Conservation (phyloP, 2,113 vertebrate genomes). For the Perccottus glenii region DNA sequence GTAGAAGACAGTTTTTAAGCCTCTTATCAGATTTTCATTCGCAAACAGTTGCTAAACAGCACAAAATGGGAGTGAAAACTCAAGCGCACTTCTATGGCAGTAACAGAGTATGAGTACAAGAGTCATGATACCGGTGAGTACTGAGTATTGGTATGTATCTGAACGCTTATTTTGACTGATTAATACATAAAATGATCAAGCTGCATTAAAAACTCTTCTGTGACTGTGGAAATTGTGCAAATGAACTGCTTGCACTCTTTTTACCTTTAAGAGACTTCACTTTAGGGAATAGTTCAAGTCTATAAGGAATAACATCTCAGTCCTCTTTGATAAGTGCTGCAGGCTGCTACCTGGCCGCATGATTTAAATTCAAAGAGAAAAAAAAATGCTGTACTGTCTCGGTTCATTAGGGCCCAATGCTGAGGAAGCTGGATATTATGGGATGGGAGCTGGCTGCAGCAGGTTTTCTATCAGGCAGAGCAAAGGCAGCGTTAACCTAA, state of each 20-base stretch:
- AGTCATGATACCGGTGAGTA: too few species aligned
- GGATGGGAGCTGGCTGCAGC: slow-evolving; percentile 22
- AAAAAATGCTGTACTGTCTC: slow-evolving; percentile 23
- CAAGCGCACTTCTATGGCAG: too few species aligned
- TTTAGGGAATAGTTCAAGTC: slow-evolving; percentile 23
- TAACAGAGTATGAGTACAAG: too few species aligned
- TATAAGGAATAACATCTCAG: slow-evolving; percentile 18
- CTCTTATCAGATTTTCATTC: too few species aligned
- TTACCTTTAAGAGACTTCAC: slow-evolving; percentile 30
- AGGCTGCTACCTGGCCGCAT: slow-evolving; percentile 42
- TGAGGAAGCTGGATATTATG: slow-evolving; percentile 42
- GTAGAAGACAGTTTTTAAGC: too few species aligned
- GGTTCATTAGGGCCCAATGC: slow-evolving; percentile 55
- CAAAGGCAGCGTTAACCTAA: slow-evolving; percentile 24
- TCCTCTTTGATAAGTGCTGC: slow-evolving; percentile 57
- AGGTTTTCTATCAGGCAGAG: slow-evolving; percentile 28
- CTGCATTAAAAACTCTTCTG: slow-evolving; percentile 21
- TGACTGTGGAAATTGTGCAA: slow-evolving; percentile 12
- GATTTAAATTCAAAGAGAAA: slow-evolving; percentile 59
- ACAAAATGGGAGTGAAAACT: too few species aligned
- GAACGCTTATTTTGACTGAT: too few species aligned
- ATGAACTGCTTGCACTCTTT: slow-evolving; percentile 27
- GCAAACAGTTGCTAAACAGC: too few species aligned
- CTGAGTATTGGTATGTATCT: too few species aligned
- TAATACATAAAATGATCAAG: slow-evolving; percentile 11